phyloP scores from a whole-genome alignment of 2,113 vertebrate genomes.

The Rhombomys opimus region DNA sequence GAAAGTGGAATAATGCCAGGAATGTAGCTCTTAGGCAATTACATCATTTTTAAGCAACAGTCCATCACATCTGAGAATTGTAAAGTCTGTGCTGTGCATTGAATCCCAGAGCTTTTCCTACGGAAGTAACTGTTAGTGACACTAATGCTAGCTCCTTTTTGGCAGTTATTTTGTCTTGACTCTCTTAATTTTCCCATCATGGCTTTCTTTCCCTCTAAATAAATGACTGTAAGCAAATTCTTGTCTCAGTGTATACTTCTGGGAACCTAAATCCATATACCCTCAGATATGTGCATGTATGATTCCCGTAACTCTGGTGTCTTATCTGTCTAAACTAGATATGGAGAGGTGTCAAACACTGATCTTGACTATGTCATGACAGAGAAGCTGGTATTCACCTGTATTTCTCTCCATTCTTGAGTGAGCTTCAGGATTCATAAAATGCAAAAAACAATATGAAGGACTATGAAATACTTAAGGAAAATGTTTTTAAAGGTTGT shows the following conservation, averaged over 20 bases:
- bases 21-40: neutral
- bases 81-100: neutral
- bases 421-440: neutral
- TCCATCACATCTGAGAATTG: accelerated
- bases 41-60: neutral
- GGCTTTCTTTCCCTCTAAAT: neutral
- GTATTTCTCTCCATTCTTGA: neutral
- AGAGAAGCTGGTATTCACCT: neutral
- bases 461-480: neutral
- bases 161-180: neutral
- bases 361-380: too few relatives aligned
- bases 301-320: neutral
- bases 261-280: neutral
- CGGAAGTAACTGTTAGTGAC: neutral
- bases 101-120: neutral
- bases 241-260: neutral
- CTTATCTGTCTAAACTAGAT: neutral
- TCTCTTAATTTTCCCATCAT: neutral
- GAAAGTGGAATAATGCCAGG: neutral
- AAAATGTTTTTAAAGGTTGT: neutral
- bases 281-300: neutral
- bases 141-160: neutral
- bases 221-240: neutral
- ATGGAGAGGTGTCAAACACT: neutral
- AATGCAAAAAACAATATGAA: neutral